Evolutionary conservation across 2,888 invertebrate genomes (phyloP).

Genomic region (Odontothrips loti): DNA sequence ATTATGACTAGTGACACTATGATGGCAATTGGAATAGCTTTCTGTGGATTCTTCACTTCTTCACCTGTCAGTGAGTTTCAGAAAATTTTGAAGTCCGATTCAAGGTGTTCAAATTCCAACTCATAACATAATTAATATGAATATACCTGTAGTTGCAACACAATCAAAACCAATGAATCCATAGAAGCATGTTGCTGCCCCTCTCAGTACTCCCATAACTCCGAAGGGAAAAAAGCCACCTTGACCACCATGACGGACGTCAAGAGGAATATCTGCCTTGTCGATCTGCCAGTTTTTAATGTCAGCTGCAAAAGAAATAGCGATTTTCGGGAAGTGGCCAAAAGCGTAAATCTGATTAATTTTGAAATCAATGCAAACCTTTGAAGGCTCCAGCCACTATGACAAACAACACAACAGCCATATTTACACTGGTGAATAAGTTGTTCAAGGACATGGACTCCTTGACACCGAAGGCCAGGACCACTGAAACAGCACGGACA

Average conservation of each 20-base stretch:
- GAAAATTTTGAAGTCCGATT: background rate
- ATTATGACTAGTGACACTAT: conserved; percentile 76
- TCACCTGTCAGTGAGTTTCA: conserved; percentile 57
- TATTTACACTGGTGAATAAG: conserved; percentile 68
- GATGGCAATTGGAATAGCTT: conserved; percentile 83
- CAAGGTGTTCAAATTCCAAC: too few relatives aligned
- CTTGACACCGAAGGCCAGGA: conserved; percentile 72
- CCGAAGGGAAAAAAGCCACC: conserved; percentile 56
- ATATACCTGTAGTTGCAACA: conserved; percentile 48
- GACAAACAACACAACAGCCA: conserved; percentile 67
- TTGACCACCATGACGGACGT: conserved; percentile 41
- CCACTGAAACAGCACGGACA: conserved; percentile 50
- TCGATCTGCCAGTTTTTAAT: conserved; percentile 54
- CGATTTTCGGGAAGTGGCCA: conserved; percentile 1
- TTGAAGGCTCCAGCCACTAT: conserved; percentile 65
- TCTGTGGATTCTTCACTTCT: conserved; percentile 83
- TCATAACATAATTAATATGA: background rate
- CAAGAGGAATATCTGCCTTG: conserved; percentile 45
- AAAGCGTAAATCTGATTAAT: conserved; percentile 6
- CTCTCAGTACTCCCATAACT: conserved; percentile 46
- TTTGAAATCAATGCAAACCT: conserved; percentile 48
- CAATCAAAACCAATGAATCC: conserved; percentile 60
- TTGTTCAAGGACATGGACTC: conserved; percentile 75
- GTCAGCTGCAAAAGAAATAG: conserved; percentile 48
- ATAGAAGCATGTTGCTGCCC: conserved; percentile 52